Evolutionary conservation across 2,797 vertebrate species (phyloP), one percentile per base, ranked within the genome.

Genomic region (Notolepis coatsorum): DNA sequence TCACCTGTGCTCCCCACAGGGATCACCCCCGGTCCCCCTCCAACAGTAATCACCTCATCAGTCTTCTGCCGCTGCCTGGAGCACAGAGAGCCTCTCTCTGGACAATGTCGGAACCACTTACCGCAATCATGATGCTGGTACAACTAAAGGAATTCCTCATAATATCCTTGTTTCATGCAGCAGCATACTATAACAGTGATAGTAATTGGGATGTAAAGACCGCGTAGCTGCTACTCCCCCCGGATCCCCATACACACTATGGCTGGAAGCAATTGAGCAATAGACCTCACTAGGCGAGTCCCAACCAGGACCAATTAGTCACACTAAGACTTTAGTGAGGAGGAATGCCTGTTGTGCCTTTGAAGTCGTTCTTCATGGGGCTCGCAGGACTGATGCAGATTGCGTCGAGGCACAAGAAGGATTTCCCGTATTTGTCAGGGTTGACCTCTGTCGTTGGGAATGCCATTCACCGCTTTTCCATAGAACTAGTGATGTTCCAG

Each of bases 21-120:
- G 60, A 30, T 75, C 79, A 69, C 69, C 71, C 73, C 52, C 57
- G 38, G 70, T 73, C 54, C 58, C 54, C 58, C 49, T 77, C 64
- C 30, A 51, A 53, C 79, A 82, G 77, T 84, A 86, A 81, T 84
- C 78, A 73, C 74, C 71, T 81, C 69, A 75, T 84, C 71, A 54
- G 69, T 80, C 69, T 70, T 73, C 60, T 60, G 59, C 49, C 65
- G 62, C 65, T 61, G 62, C 58, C 59, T 33, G 18, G n/a, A 68
- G 54, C 57, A 38, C 56, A 18, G 50, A 18, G 50, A 20, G 15
- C 27, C 35, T 46, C 37, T 41, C 45, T 64, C 54, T 61, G 51
- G 52, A 47, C 61, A 42, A 42, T 3, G 23, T 50, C 64, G 50
- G 12, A 52, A 31, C 66, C 55, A 48, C 47, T 69, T 35, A 53